Base-by-base conservation (phyloP, 2,113 vertebrate genomes). In the Rhynchomys soricoides region DNA sequence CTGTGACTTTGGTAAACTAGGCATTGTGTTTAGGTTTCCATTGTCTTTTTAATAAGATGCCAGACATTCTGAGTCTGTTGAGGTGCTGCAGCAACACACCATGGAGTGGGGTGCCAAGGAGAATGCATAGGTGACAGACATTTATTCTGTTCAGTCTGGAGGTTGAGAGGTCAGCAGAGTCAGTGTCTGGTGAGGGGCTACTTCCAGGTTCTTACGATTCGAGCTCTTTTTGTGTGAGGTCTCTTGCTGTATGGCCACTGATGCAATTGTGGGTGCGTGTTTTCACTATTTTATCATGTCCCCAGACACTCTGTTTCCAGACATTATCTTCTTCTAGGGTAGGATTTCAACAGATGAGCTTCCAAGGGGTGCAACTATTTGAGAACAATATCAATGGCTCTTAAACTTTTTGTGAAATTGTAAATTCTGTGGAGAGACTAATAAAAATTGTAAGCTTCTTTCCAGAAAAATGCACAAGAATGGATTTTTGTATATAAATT, bases 41-140 rank as follows among this genome's bases (percentile, higher is more conserved):
- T 81, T 57, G 90, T 90, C 52, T 94, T 85, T 70, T 92, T 43
- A 86, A 15, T 40, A 71, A 88, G 74, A 90, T 52, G 37, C 29
- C 50, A 59, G 57, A 70, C 40, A 48, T 17, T 45, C 8, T 55
- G 78, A 74, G 66, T 94, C 24, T 68, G 16, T 26, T 50, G 15
- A 26, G 75, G 34, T 57, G n/a, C 24, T 22, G 6, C 22, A 21
- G n/a, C 22, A 68, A 59, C 55, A 59, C 40, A 37, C 34, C 12
- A 55, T 57, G 70, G 50, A 37, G 37, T 2, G 2, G 31, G 68
- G 34, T n/a, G 68, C 4, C 2, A 1, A 43, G 31, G 26, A 29
- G 45, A 4, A 31, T 13, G 43, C 43, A 8, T 7, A 55, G 70
- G 17, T 26, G 24, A 73, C 40, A 50, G 66, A 82, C 40, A 68